phyloP scores from a whole-genome alignment of 1,140 invertebrate species.

The Brachionus rotundiformis region DNA sequence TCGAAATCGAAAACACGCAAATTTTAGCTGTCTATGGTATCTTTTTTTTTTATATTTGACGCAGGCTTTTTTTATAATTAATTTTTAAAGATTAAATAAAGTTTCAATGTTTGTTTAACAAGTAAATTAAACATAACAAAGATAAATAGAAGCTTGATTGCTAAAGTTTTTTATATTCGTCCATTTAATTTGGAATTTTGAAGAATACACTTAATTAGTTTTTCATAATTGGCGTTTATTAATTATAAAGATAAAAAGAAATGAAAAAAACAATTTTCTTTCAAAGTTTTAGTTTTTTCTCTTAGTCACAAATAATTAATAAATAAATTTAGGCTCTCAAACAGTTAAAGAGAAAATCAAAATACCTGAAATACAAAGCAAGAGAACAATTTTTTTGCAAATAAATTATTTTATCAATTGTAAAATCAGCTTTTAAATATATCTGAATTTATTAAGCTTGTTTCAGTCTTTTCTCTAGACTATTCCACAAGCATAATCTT shows the following conservation, averaged over 20 bases:
- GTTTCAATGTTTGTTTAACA: not conserved
- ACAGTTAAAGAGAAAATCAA: too few species aligned
- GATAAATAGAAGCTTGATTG: not conserved
- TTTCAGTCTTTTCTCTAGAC: not conserved
- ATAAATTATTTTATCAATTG: too few species aligned
- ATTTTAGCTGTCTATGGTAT: not conserved
- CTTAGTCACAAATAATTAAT: too few species aligned
- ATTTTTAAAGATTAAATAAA: constrained; percentile 7
- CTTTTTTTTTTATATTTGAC: constrained; percentile 10
- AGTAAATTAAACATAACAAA: not conserved
- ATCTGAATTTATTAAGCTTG: not conserved
- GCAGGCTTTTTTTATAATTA: not conserved
- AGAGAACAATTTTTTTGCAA: too few species aligned
- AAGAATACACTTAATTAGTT: not conserved
- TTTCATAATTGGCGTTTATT: not conserved
- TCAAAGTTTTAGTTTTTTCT: too few species aligned
- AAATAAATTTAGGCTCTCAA: too few species aligned
- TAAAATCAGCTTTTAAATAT: not conserved
- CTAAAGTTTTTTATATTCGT: not conserved
- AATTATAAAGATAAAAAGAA: not conserved
- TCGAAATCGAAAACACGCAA: not conserved
- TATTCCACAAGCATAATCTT: not conserved
- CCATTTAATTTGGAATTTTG: not conserved
- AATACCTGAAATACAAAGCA: too few species aligned
- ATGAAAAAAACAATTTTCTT: too few species aligned